Evolutionary conservation across 92 coral and sea anemone species (phyloP), one percentile per base, ranked within the genome.

Genomic region (Umimayanthus kanabou): DNA sequence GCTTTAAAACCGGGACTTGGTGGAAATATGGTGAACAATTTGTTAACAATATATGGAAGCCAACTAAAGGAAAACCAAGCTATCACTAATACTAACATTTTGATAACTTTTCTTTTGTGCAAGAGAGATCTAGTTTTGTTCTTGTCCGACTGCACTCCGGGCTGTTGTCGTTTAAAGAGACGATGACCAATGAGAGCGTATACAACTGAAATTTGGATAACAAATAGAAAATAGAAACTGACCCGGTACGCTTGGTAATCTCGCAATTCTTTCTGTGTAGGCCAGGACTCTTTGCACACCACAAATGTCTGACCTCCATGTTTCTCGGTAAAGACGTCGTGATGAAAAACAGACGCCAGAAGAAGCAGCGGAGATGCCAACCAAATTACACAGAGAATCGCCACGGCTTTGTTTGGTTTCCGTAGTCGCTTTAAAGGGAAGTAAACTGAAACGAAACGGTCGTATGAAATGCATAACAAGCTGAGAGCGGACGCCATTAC

Each of bases 401-500:
- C 47, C 69, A 88, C 83, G 4, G 98, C 95, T 73, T 92, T 87
- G 28, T 65, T 15, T 3, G 79, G 77, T 43, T 92, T 94, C 33
- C 85, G 74, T 26, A 94, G 88, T 25, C 88, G 88, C 39, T 90
- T 93, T 88, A 91, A 72, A 37, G 98, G 98, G 45, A 94, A 93
- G 55, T 83, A 94, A 22, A 94, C 92, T n/a, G 98, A 91, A 58
- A 94, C 77, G 39, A 94, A 93, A 29, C 98, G 91, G 75, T 94
- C 98, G 70, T 94, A 94, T 0, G 98, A 93, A 69, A 94, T 94
- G n/a, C 94, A 89, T 50, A 94, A 72, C 74, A 94, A 87, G 71
- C 98, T 94, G 20, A 94, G 74, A 5, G 95, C 94, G 1, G 98
- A 94, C 58, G 95, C 98, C 98, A 93, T 93, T 8, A 94, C 98